phyloP scores from a whole-genome alignment of 2,113 vertebrate genomes.

The Bubalus kerabau region DNA sequence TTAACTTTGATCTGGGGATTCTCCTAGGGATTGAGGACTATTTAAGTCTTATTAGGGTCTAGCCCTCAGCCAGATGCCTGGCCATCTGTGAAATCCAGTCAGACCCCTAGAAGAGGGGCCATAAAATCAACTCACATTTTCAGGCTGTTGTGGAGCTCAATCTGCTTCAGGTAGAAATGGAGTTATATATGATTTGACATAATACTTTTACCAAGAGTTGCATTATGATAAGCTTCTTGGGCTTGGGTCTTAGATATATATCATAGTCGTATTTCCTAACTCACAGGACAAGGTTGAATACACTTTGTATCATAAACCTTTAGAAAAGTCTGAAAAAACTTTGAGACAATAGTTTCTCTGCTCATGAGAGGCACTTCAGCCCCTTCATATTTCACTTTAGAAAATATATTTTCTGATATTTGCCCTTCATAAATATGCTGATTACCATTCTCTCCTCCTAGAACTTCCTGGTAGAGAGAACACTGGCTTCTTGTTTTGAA shows the following conservation, averaged over 20 bases:
- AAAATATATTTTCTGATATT: neutral
- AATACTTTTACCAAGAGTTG: neutral
- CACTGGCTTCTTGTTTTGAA: neutral
- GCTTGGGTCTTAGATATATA: neutral
- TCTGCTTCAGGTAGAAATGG: neutral
- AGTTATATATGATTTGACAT: neutral
- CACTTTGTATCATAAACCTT: neutral
- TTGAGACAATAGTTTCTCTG: neutral
- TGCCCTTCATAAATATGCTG: neutral
- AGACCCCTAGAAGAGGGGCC: neutral
- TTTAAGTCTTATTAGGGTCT: neutral
- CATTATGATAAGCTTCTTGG: neutral
- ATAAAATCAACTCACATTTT: neutral
- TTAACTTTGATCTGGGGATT: neutral
- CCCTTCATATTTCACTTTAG: neutral
- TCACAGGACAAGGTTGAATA: neutral
- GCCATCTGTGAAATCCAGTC: neutral
- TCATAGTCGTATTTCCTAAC: neutral
- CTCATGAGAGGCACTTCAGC: neutral
- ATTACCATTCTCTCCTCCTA: neutral
- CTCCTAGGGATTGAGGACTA: neutral
- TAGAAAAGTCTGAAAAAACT: neutral
- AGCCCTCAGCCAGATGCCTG: neutral
- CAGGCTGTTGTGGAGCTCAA: neutral
- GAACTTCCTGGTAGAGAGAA: neutral